Base-by-base conservation (phyloP, 2,113 vertebrate genomes). In the Hucho hucho region DNA sequence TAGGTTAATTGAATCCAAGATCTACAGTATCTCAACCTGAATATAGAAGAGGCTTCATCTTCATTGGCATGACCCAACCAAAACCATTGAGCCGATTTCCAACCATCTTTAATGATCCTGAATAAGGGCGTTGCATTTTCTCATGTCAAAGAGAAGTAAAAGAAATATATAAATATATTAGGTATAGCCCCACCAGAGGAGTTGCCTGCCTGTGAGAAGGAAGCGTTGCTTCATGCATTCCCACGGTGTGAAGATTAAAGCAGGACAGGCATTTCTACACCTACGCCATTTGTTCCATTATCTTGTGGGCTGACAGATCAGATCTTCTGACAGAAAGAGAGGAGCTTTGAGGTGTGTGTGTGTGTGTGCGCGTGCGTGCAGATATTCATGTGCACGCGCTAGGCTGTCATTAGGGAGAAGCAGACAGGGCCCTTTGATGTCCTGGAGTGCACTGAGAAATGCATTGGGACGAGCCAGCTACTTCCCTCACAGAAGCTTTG, bases 251-350 rank as follows among this genome's bases (percentile, higher is more conserved):
- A 37, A 79, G 82, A 84, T 81, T 65, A 84, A 84, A 82, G 82
- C 37, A 64, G 70, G 58, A 61, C 68, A 67, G 69, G 53, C 72
- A 28, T 79, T 46, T 81, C 65, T 74, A 65, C 74, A 69, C 74
- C 59, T 76, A 59, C 70, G 29, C 73, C 70, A 78, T 83, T 85
- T 85, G 80, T 80, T 82, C 64, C 66, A 78, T 80, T 76, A 14
- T 73, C 64, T 77, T 77, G 63, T 70, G 61, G 26, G 20, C 64
- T 83, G 82, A 84, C 78, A 83, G 87, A 90, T 83, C 78, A 78
- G 75, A 74, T 77, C 84, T 78, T 67, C 59, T 61, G 70, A 75
- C 70, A 64, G 61, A 64, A 13, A 22, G 11, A 28, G 13, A 78
- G 79, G 79, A 75, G 76, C 79, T 81, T 77, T 73, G 75, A 84